phyloP scores from a whole-genome alignment of 2,113 vertebrate species.

The Peromyscus californicus region DNA sequence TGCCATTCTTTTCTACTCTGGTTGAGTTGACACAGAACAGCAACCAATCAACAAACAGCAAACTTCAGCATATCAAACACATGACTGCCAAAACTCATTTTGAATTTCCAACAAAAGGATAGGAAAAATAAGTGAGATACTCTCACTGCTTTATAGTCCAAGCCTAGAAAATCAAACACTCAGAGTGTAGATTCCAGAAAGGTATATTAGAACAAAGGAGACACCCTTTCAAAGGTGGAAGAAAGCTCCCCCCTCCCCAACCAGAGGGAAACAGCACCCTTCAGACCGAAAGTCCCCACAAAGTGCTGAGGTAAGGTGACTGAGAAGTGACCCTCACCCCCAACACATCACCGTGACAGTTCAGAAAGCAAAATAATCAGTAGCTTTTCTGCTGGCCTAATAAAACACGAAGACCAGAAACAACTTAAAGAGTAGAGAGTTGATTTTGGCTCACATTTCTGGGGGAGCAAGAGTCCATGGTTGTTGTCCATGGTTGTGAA shows the following conservation, averaged over 20 bases:
- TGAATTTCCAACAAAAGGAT: background rate
- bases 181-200: background rate
- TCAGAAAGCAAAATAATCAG: background rate
- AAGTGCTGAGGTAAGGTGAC: background rate
- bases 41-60: background rate
- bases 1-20: background rate
- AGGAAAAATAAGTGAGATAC: background rate
- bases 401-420: background rate
- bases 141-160: background rate
- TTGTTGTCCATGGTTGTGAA: too few species aligned
- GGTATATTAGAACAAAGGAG: background rate
- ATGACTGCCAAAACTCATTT: background rate
- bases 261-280: background rate
- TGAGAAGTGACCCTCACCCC: background rate
- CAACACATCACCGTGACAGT: background rate
- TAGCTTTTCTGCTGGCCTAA: background rate
- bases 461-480: background rate
- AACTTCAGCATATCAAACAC: background rate
- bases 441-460: background rate
- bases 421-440: background rate
- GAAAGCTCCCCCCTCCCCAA: background rate
- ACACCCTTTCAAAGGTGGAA: background rate
- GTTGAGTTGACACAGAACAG: background rate
- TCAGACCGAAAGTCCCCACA: background rate
- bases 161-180: background rate